Base-by-base conservation (phyloP, 2,888 invertebrate genomes). In the Pteria penguin region DNA sequence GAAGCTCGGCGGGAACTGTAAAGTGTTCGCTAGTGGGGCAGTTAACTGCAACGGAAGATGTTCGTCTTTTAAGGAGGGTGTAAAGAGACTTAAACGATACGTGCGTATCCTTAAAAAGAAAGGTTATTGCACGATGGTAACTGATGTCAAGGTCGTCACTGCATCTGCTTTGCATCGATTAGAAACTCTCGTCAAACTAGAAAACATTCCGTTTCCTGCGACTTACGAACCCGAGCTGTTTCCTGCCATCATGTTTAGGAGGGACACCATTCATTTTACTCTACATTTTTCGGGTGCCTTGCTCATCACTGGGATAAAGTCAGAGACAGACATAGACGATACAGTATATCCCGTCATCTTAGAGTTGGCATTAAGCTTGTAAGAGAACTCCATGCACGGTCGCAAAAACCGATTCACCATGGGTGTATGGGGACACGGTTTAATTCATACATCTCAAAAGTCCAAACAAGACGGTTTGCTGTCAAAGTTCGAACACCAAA, bases 191-290 rank as follows among this genome's bases (percentile, higher is more conserved):
- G 29, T 29, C 8, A 52, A n/a, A 18, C 54, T 29, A 11, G 33
- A 45, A 32, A 29, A 33, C 5, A 24, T 1, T 29, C 27, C 22
- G 18, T 45, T 45, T 45, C 8, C 8, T 8, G 8, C 8, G 8
- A 36, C 45, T 45, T 70, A 70, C 45, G 61, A 70, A 36, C 60
- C 70, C 4, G 61, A 70, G 45, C 27, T 61, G 33, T 70, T 70
- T 61, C 70, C 70, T 27, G 70, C 61, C 22, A 45, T 70, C 4
- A 61, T 61, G 61, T 60, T 26, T 61, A 22, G 61, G 27, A n/a
- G 70, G 61, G 29, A 60, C 14, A 52, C 22, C 33, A 32, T 70
- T 61, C 60, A 61, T n/a, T 70, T 70, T 27, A 70, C 70, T 22
- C 29, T 45, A n/a, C 66, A 66, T 54, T 66, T 66, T 45, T 36